Base-by-base conservation (phyloP, 1,140 invertebrate species). In the Oedothorax gibbosus region DNA sequence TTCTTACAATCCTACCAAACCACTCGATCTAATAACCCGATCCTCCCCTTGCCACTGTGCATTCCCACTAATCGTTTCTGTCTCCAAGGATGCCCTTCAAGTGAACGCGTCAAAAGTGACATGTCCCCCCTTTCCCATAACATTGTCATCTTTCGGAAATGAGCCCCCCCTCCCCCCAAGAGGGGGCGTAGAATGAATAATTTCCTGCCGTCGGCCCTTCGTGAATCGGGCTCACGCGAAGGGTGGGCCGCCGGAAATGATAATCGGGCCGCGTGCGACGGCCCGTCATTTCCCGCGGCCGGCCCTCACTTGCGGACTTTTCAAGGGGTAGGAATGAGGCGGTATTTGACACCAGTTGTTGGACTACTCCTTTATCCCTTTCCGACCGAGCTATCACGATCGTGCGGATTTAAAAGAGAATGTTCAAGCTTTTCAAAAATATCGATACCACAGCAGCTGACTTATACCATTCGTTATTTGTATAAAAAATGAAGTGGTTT, bases 181-280 rank as follows among this genome's bases (percentile, higher is more conserved):
- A 53, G 81, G 81, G 71, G 53, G 35, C 65, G 65, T 68, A 71
- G 81, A 84, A 84, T 84, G 81, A 84, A 84, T 76, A 84, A 84
- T 84, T 84, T 84, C 81, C 81, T 84, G 81, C 76, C 81, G 15
- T 60, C 81, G 49, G 71, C 50, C 71, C 69, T 82, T 82, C 80
- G 80, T 82, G 80, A 49, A 50, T 69, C 49, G 80, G 57, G 76
- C 75, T 84, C 81, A 84, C 81, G 81, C 81, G 57, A 84, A 84
- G 81, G 81, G 81, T 68, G 81, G 81, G 81, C 81, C 69, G 15
- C 71, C 81, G 81, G 81, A 84, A 84, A 84, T 84, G 81, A 76
- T 84, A 84, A 84, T 84, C 81, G 81, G 81, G n/a, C 81, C 60
- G 72, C 71, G 80, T 82, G 80, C 66, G 69, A 69, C 57, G 65